A percentile compares a stretch with the other conserved stretches of the same genome.
phyloP scores from a whole-genome alignment of 2,113 vertebrate genomes.

The Vireo altiloquus region DNA sequence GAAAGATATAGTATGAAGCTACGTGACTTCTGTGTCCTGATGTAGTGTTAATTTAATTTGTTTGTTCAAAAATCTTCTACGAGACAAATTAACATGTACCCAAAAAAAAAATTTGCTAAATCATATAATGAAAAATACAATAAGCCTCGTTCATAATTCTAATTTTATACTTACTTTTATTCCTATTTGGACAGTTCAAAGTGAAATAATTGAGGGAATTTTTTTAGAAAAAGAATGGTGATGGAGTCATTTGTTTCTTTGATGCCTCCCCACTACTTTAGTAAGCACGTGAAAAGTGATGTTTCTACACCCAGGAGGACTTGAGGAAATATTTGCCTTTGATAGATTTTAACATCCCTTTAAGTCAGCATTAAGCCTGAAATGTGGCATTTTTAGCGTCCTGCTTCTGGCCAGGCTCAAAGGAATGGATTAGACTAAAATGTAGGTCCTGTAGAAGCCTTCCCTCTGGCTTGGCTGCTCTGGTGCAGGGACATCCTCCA shows the following conservation, averaged over 20 bases:
- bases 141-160: background rate
- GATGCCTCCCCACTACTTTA: background rate
- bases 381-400: background rate
- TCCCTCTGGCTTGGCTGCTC: background rate
- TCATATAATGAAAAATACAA: background rate
- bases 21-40: background rate
- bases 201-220: background rate
- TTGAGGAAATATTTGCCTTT: background rate
- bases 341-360: background rate
- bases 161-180: background rate
- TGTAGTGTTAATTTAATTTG: background rate
- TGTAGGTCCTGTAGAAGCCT: background rate
- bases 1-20: background rate
- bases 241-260: background rate
- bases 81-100: background rate
- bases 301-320: background rate
- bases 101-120: background rate
- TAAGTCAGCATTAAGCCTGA: background rate
- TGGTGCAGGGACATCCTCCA: background rate
- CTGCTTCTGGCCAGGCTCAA: background rate
- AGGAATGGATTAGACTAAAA: background rate
- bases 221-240: background rate
- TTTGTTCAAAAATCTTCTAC: background rate
- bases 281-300: background rate
- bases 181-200: background rate